These are phyloP conservation scores for Oikopleura vanhoeffeni DNA, from an alignment of 23 tunicate genomes.

Conservation along the genomic window DNA sequence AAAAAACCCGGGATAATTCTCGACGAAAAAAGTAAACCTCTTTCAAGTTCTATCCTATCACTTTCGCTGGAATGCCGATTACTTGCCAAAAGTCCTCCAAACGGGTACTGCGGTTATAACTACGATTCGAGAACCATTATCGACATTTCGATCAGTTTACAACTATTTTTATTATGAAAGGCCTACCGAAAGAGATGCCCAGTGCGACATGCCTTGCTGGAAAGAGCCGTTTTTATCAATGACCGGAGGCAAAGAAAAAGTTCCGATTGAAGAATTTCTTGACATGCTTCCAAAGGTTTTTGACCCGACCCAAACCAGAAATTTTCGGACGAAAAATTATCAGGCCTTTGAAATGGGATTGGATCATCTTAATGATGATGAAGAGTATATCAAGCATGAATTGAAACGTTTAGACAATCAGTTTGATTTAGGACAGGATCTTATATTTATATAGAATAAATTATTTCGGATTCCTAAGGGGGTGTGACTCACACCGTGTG, in stretches of 20 bases:
- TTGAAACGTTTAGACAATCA: neutral
- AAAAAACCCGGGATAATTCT: too few species aligned
- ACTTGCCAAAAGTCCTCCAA: neutral
- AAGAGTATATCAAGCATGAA: neutral
- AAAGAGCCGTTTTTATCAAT: neutral
- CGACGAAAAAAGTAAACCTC: too few species aligned
- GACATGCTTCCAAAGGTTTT: conserved; percentile 2
- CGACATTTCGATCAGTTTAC: neutral
- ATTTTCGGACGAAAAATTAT: neutral
- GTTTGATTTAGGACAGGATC: neutral
- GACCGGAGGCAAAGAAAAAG: neutral
- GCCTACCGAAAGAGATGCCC: neutral
- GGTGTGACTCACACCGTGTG: too few species aligned
- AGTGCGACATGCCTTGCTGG: conserved; percentile 8
- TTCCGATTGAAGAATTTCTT: neutral
- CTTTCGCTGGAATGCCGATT: conserved; percentile 3
- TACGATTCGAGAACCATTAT: neutral
- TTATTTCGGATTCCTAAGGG: too few species aligned
- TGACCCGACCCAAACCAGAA: neutral
- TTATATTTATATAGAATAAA: too few species aligned
- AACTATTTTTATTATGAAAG: neutral
- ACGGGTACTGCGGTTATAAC: neutral
- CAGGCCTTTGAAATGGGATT: conserved; percentile 14
- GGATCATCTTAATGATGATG: neutral
- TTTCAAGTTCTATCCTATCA: too few species aligned